Evolutionary conservation across 2,113 vertebrate species (phyloP), one percentile per base, ranked within the genome.

Genomic region (Saguinus midas): DNA sequence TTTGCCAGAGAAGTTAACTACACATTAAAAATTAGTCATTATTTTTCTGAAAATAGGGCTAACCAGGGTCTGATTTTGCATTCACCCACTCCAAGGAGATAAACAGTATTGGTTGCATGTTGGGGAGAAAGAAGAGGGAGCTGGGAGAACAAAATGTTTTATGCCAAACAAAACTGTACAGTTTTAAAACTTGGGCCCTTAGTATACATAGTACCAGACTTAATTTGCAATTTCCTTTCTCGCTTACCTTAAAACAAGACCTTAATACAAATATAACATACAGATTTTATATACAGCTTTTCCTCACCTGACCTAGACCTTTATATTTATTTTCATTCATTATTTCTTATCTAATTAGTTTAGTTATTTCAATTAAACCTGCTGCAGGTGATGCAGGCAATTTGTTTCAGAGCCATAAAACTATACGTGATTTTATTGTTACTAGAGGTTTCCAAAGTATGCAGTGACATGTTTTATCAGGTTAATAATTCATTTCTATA

Each of bases 171-270:
- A 87, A 55, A 90, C 81, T 29, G 52, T 57, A 61, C 92, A 95
- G 85, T 91, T 91, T 81, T 79, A 85, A 97, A 68, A 83, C 76
- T 37, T 84, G 61, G 90, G 52, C 90, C 50, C 90, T 84, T 12
- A 18, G 48, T 75, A 27, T 75, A 79, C 25, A 13, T 50, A 96
- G 61, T 40, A 50, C 81, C 92, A 96, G 91, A 89, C 64, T 96
- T 98, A 98, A 98, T 88, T 98, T 97, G 97, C 97, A 97, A 96
- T 98, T 98, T 98, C 98, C 96, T 97, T 95, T 97, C 96, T 98
- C 97, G 81, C 57, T 94, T 88, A 95, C 96, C 75, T 93, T 97
- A 85, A 98, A 94, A 97, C 95, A 98, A 95, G 97, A 97, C 76
- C 1, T 35, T 80, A 91, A 88, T 90, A 90, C 84, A 98, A 96